Base-by-base conservation (phyloP, 2,888 invertebrate species). In the Amblyjoppa fuscipennis region DNA sequence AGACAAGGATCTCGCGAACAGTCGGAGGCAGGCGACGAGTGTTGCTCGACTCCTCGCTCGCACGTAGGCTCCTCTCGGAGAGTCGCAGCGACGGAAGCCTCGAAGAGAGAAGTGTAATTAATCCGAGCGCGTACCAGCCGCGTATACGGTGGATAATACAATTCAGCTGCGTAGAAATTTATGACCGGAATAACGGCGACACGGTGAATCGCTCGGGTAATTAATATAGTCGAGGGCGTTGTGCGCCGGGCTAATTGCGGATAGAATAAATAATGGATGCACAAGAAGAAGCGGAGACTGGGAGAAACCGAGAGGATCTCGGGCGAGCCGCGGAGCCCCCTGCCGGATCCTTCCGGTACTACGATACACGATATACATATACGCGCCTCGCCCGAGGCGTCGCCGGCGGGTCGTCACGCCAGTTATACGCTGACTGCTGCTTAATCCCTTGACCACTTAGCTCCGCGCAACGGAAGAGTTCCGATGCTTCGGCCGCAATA, bases 171-270 rank as follows among this genome's bases (percentile, higher is more conserved):
- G 59, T 28, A 4, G 78, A 83, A 77, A 85, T 79, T 83, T 80
- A 85, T 66, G 80, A 82, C 49, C 71, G 71, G 66, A 80, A 85
- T 76, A 80, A 79, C 71, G 71, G 41, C 81, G 81, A 77, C 69
- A 78, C 81, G 84, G 81, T 78, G 84, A 64, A 84, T 81, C 81
- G 78, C 38, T 70, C 45, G 66, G 53, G 11, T 84, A 81, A 81
- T 84, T 78, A 81, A 81, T 74, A 74, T 28, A 59, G 77, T 70
- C 53, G 74, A 78, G 53, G 78, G 59, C 78, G 74, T 81, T 53
- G 77, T 66, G 78, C 59, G 13, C 61, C 11, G 49, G 56, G 70
- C 74, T 78, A 84, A 84, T 78, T 84, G 74, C 69, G n/a, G 59
- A 81, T 78, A 41, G 31, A 28, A 38, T 59, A 25, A 59, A 66